phyloP scores from a whole-genome alignment of 1,140 invertebrate species.

The Sesamia nonagrioides region DNA sequence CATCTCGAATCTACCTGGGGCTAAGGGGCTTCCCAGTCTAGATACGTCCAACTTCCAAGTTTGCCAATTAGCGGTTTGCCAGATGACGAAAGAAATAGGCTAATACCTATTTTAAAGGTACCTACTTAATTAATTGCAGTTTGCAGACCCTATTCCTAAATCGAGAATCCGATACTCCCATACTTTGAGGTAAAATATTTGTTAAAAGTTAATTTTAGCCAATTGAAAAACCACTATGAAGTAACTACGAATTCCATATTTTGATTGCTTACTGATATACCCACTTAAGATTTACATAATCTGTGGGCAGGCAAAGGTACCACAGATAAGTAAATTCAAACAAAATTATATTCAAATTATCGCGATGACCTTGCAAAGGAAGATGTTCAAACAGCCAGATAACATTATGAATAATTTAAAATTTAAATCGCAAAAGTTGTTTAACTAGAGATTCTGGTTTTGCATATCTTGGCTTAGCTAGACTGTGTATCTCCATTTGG shows the following conservation, averaged over 20 bases:
- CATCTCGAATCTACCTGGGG: not conserved
- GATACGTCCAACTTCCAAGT: too few relatives aligned
- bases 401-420: constrained; percentile 13
- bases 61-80: not conserved
- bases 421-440: constrained; percentile 1
- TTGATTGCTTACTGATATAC: not conserved
- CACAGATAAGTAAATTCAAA: not conserved
- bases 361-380: constrained; percentile 1
- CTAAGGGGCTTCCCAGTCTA: not conserved
- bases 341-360: constrained; percentile 33
- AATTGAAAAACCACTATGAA: not conserved
- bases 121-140: not conserved
- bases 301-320: not conserved
- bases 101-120: too few relatives aligned
- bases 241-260: not conserved
- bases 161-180: too few relatives aligned
- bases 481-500: too few relatives aligned
- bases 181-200: not conserved
- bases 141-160: too few relatives aligned
- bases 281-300: not conserved
- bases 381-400: not conserved
- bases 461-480: too few relatives aligned
- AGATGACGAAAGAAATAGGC: not conserved
- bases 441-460: too few relatives aligned
- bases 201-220: constrained; percentile 11